Percentiles rank a stretch among this genome's conserved stretches.
These are phyloP conservation scores for Cyanoderma ruficeps DNA, from an alignment of 2,113 vertebrate species.

Conservation along the genomic window DNA sequence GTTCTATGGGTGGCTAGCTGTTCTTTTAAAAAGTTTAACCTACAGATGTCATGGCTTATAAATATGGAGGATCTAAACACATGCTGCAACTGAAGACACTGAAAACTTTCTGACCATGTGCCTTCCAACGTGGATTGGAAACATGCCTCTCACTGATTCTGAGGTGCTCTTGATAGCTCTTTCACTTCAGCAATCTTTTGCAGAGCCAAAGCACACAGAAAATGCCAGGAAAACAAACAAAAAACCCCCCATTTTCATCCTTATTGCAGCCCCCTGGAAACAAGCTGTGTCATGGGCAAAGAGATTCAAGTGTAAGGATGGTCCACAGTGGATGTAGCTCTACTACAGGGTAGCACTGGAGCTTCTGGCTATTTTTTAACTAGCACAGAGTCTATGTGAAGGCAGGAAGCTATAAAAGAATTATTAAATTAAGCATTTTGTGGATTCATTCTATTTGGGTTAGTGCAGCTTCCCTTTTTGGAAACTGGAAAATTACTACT, in stretches of 20 bases:
- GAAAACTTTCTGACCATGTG: not conserved
- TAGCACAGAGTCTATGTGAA: not conserved
- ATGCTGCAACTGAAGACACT: not conserved
- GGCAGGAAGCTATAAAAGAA: not conserved
- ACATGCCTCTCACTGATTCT: not conserved
- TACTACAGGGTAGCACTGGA: not conserved
- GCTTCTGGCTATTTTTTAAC: not conserved
- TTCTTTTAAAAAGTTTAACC: not conserved
- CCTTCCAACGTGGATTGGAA: not conserved
- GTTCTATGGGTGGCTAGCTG: not conserved
- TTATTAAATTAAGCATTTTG: not conserved
- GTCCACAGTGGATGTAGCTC: not conserved
- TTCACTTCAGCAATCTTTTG: not conserved
- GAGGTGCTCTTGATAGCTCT: not conserved
- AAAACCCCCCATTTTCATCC: not conserved
- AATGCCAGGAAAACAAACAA: not conserved
- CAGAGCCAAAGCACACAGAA: not conserved
- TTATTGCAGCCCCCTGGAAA: not conserved
- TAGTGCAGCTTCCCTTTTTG: not conserved
- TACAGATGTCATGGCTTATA: not conserved
- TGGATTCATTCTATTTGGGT: not conserved
- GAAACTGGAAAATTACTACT: not conserved
- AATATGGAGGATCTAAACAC: not conserved
- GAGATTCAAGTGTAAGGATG: not conserved
- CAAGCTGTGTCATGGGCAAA: not conserved